These are phyloP conservation scores for Callospermophilus lateralis DNA, from an alignment of 2,113 vertebrate genomes.

Conservation along the genomic window DNA sequence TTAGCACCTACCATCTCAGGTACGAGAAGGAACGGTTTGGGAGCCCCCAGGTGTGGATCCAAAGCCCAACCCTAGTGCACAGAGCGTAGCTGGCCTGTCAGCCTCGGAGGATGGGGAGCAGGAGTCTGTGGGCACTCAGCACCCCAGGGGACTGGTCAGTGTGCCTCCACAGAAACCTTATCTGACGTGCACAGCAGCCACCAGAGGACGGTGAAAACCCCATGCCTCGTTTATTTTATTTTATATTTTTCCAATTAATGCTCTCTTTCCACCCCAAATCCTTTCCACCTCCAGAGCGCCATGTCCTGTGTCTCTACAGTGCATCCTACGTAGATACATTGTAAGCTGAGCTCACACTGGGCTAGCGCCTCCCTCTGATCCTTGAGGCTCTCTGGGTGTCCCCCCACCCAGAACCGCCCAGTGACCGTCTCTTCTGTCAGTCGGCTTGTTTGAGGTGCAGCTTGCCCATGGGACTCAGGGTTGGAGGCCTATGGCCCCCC, in stretches of 20 bases:
- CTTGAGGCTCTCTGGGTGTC: rapidly evolving
- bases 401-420: background rate
- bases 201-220: background rate
- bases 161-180: too few species aligned
- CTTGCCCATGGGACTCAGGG: background rate
- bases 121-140: rapidly evolving
- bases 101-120: background rate
- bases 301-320: background rate
- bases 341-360: too few species aligned
- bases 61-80: background rate
- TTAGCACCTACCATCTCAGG: rapidly evolving
- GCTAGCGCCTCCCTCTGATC: background rate
- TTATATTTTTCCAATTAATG: background rate
- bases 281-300: background rate
- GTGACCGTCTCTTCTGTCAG: background rate
- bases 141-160: too few species aligned
- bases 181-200: rapidly evolving
- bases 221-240: background rate
- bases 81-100: rapidly evolving
- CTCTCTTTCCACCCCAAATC: rapidly evolving
- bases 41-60: background rate
- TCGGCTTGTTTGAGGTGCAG: too few species aligned
- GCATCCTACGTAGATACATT: rapidly evolving
- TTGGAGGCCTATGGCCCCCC: too few species aligned
- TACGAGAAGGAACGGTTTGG: background rate